Evolutionary conservation across 2,888 invertebrate species (phyloP).

Genomic region (Busseola fusca): DNA sequence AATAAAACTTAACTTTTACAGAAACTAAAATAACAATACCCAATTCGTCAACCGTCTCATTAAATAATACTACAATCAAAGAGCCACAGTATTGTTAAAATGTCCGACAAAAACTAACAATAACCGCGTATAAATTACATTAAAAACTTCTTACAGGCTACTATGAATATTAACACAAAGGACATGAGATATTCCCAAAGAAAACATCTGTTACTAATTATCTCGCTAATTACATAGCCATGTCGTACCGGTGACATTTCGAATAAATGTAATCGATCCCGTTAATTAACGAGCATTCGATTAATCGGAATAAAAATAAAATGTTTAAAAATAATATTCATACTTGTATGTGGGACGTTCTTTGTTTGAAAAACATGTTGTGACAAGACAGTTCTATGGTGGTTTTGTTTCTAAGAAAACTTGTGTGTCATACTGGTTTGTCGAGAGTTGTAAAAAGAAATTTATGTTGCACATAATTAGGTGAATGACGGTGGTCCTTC

Average conservation of each 20-base stretch:
- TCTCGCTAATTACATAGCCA: slow-evolving; percentile 58
- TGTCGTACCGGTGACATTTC: slow-evolving; percentile 69
- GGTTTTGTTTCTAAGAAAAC: slow-evolving; percentile 53
- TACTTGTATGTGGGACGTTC: slow-evolving; percentile 43
- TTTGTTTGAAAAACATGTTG: slow-evolving; percentile 44
- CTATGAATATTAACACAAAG: slow-evolving; percentile 47
- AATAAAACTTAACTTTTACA: neutral
- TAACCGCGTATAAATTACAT: slow-evolving; percentile 48
- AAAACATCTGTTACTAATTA: slow-evolving; percentile 62
- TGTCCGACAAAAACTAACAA: slow-evolving; percentile 42
- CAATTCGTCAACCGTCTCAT: slow-evolving; percentile 32
- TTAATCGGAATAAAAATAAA: slow-evolving; percentile 65
- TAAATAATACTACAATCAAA: slow-evolving; percentile 56
- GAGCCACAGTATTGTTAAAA: slow-evolving; percentile 25
- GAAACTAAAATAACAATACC: slow-evolving; percentile 10
- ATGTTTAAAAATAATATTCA: slow-evolving; percentile 42
- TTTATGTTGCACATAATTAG: slow-evolving; percentile 32
- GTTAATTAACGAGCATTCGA: slow-evolving; percentile 69
- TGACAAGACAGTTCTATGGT: slow-evolving; percentile 17
- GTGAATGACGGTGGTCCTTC: slow-evolving; percentile 42
- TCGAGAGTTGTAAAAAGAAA: slow-evolving; percentile 34
- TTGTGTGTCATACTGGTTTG: slow-evolving; percentile 40
- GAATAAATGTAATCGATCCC: slow-evolving; percentile 72
- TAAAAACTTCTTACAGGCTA: slow-evolving; percentile 34
- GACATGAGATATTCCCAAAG: slow-evolving; percentile 36